phyloP scores from a whole-genome alignment of 1,140 invertebrate genomes.

The Zaprionus lachaisei region DNA sequence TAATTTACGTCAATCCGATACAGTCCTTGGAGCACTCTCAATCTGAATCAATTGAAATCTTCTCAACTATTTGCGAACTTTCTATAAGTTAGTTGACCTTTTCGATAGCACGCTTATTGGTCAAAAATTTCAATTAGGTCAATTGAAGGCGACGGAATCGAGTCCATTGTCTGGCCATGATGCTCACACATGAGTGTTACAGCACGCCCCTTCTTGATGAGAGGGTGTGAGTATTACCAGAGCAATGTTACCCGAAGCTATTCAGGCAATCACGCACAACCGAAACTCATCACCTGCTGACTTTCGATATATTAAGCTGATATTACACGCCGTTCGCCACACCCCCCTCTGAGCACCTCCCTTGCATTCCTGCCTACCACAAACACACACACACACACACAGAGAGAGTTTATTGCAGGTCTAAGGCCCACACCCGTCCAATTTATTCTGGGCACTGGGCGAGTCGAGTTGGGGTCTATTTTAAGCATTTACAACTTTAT shows the following conservation, averaged over 20 bases:
- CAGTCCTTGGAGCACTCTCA: neutral
- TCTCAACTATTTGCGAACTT: neutral
- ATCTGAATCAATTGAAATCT: conserved; percentile 5
- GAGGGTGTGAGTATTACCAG: neutral
- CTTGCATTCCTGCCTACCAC: neutral
- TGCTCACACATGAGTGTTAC: conserved; percentile 4
- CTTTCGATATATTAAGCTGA: conserved; percentile 62
- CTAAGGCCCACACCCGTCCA: conserved; percentile 4
- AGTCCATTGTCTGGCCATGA: conserved; percentile 10
- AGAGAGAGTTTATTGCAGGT: conserved; percentile 14
- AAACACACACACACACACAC: neutral
- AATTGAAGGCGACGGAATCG: neutral
- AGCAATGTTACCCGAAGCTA: neutral
- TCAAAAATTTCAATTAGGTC: conserved; percentile 30
- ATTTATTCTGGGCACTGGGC: conserved; percentile 27
- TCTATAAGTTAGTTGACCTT: neutral
- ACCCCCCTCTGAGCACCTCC: neutral
- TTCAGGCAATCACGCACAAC: conserved; percentile 29
- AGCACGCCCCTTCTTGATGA: conserved; percentile 13
- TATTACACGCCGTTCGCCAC: conserved; percentile 56
- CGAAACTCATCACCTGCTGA: conserved; percentile 71
- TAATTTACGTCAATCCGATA: neutral
- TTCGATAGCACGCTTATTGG: neutral
- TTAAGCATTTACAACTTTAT: conserved; percentile 74
- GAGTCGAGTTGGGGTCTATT: conserved; percentile 57